Percentiles rank a stretch among this genome's conserved stretches.
Conservation (phyloP, 2,113 vertebrate species). For the Donacobius atricapilla region DNA sequence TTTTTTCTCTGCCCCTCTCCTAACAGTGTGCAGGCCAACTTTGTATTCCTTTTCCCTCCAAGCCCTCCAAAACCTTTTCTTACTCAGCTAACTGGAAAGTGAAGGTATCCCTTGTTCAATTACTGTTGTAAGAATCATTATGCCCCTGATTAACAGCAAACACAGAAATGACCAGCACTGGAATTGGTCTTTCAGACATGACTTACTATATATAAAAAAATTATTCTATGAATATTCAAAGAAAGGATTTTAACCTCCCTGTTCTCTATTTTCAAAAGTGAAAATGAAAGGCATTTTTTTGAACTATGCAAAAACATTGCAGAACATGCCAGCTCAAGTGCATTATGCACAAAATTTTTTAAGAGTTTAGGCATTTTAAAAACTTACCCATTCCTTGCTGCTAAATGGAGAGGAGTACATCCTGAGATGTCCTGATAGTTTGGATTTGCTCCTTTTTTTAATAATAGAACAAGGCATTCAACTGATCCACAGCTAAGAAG, state of each 20-base stretch:
- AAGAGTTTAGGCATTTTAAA: background rate
- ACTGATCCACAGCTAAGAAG: slow-evolving; percentile 92
- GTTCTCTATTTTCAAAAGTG: background rate
- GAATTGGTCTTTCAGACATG: background rate
- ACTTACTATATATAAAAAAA: background rate
- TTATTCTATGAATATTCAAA: background rate
- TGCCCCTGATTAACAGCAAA: background rate
- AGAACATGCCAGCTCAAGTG: background rate
- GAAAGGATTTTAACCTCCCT: background rate
- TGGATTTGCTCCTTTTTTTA: slow-evolving; percentile 95
- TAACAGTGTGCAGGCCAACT: background rate
- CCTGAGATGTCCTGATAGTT: slow-evolving; percentile 99
- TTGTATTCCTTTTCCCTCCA: background rate
- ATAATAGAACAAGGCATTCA: slow-evolving; percentile 91
- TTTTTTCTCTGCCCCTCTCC: rapidly evolving
- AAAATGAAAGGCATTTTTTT: background rate
- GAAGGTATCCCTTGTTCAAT: background rate
- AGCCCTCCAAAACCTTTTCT: background rate
- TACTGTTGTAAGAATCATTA: background rate
- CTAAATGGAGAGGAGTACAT: slow-evolving; percentile 95
- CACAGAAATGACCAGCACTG: background rate
- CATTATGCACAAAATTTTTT: background rate
- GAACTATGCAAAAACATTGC: background rate
- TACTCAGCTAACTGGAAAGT: background rate
- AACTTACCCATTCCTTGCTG: slow-evolving; percentile 93